phyloP scores from a whole-genome alignment of 2,797 vertebrate genomes.

The Gymnodraco acuticeps region DNA sequence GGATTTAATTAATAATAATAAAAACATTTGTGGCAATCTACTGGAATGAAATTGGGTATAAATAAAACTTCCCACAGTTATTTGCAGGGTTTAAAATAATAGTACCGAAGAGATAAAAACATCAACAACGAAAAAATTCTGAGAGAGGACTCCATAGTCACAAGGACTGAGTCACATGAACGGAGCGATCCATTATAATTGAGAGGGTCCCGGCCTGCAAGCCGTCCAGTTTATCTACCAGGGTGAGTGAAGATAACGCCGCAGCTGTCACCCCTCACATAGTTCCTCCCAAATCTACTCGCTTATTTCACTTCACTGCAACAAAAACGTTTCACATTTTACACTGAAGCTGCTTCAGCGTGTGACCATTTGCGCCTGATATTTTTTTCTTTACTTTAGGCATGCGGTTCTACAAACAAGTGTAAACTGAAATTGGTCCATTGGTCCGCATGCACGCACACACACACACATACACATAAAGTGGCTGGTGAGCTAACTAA shows the following conservation, averaged over 20 bases:
- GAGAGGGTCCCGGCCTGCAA: slow-evolving; percentile 63
- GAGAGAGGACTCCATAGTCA: slow-evolving; percentile 74
- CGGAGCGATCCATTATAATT: slow-evolving; percentile 75
- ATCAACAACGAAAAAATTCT: slow-evolving; percentile 50
- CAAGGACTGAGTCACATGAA: slow-evolving; percentile 80
- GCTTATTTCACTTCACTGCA: slow-evolving; percentile 64
- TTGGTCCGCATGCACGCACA: slow-evolving; percentile 74
- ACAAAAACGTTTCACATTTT: slow-evolving; percentile 76
- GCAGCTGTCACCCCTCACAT: slow-evolving; percentile 62
- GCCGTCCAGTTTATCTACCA: slow-evolving; percentile 69
- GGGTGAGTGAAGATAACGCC: slow-evolving; percentile 58
- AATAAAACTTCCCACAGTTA: slow-evolving; percentile 72
- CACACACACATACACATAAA: slow-evolving; percentile 73
- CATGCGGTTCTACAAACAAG: slow-evolving; percentile 72
- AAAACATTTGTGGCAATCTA: slow-evolving; percentile 67
- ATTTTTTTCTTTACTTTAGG: slow-evolving; percentile 43
- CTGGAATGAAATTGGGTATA: slow-evolving; percentile 80
- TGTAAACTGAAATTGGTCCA: slow-evolving; percentile 77
- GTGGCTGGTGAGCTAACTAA: slow-evolving; percentile 92
- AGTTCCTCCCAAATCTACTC: slow-evolving; percentile 66
- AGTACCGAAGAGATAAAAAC: slow-evolving; percentile 68
- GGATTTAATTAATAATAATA: slow-evolving; percentile 67
- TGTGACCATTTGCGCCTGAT: slow-evolving; percentile 54
- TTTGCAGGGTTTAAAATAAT: slow-evolving; percentile 68
- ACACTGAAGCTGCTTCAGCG: slow-evolving; percentile 49